Percentiles rank a stretch among this genome's conserved stretches.
Evolutionary conservation across 2,113 vertebrate genomes (phyloP).

Genomic region (Pampusana beccarii): DNA sequence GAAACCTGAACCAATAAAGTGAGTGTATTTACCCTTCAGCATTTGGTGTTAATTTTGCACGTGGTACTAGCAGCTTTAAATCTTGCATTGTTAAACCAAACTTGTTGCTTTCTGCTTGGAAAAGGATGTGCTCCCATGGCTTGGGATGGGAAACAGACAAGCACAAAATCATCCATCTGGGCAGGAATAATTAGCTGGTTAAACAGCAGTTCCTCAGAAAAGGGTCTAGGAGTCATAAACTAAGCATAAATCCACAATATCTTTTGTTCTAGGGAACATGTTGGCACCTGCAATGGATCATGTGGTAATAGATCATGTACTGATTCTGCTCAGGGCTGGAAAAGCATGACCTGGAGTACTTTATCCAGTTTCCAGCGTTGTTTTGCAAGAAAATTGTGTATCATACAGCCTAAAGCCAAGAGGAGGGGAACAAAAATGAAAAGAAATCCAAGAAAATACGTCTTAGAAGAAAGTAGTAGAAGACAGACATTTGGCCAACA

Average conservation of each 20-base stretch:
- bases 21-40: not conserved
- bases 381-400: not conserved
- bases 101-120: constrained; percentile 7
- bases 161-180: not conserved
- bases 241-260: not conserved
- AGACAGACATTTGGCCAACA: not conserved
- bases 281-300: not conserved
- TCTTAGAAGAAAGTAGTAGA: not conserved
- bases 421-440: not conserved
- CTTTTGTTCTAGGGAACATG: not conserved
- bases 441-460: not conserved
- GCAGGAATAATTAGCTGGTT: not conserved
- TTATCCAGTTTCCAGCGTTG: not conserved
- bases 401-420: not conserved
- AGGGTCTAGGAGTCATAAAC: not conserved
- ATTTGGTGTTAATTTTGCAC: not conserved
- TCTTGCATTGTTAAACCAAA: not conserved
- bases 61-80: not conserved
- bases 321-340: not conserved
- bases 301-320: not conserved
- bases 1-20: not conserved
- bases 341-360: not conserved
- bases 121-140: not conserved
- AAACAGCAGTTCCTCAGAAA: not conserved
- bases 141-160: constrained; percentile 15